Base-by-base conservation (phyloP, 23 tunicate genomes). In the Ciona savignyi region DNA sequence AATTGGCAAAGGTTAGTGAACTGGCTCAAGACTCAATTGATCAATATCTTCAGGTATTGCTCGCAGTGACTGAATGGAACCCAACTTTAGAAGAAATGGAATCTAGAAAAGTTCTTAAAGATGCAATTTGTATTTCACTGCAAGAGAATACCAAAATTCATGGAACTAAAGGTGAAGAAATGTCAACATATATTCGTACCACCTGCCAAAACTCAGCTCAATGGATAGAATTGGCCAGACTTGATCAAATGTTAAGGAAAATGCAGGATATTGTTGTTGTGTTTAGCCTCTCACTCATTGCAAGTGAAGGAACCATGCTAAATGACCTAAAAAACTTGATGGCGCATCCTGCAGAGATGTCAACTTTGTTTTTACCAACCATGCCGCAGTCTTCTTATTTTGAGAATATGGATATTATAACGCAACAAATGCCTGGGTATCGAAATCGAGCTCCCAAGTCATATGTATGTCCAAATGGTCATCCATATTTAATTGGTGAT, bases 331-430 rank as follows among this genome's bases (percentile, higher is more conserved):
- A 49, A 49, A 49, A 11, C 15, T 20, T 49, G 15, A 11, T 49
- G 61, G 61, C 15, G 15, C 61, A 49, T 11, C 61, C 61, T 11
- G 19, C 15, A 49, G 15, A 11, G 20, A 49, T 49, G 20, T 20
- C 61, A 49, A 11, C 61, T 49, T 20, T 49, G 74, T 85, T 77
- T 73, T 73, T 78, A 70, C 84, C 91, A 60, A 78, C 91, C 72
- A 78, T 85, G 83, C 84, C 84, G 1, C 72, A 78, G n/a, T 85
- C 91, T 0, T 65, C 48, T 2, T 85, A 49, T 32, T 85, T 85
- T 72, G 65, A 78, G 63, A 78, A 72, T 15, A 66, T 35, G 26
- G 9, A 51, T 15, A 30, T 78, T 29, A 34, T 73, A 28, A 27
- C 23, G 3, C 22, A 20, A 35, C 65, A 27, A 56, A 29, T 51